Conservation (phyloP, 2,113 vertebrate genomes). For the Lates calcarifer region DNA sequence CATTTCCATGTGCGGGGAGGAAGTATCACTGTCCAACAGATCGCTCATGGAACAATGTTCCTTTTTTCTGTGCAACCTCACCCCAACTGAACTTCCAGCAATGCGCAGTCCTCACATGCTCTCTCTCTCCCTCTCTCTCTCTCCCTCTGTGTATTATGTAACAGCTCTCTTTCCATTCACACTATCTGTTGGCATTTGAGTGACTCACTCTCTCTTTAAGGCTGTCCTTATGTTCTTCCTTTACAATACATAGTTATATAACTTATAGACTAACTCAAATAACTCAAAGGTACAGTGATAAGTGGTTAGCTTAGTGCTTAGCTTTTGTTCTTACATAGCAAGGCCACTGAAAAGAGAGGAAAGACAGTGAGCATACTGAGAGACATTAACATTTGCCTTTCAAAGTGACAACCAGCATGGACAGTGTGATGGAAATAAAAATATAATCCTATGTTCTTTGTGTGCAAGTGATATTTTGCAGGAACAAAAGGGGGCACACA, state of each 20-base stretch:
- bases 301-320: too few species aligned
- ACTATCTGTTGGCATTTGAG: slow-evolving; percentile 51
- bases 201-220: slow-evolving; percentile 35
- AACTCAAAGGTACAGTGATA: slow-evolving; percentile 23
- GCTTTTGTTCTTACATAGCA: neutral
- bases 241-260: slow-evolving; percentile 5
- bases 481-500: slow-evolving; percentile 8
- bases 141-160: slow-evolving; percentile 42
- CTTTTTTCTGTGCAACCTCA: slow-evolving; percentile 64
- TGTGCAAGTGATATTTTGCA: neutral
- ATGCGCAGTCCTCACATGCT: slow-evolving; percentile 59
- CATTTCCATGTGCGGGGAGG: slow-evolving; percentile 38
- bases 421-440: neutral
- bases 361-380: neutral
- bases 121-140: slow-evolving; percentile 8
- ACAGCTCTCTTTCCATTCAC: slow-evolving; percentile 53
- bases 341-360: neutral
- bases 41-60: slow-evolving; percentile 60
- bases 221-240: neutral
- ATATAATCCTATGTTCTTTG: neutral
- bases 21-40: slow-evolving; percentile 46
- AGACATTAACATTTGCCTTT: neutral
- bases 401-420: neutral
- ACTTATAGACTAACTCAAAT: slow-evolving; percentile 35
- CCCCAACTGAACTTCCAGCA: slow-evolving; percentile 59